Percentiles rank a stretch among this genome's conserved stretches.
Conservation (phyloP, 2,888 invertebrate genomes). For the Galerucella pusilla region DNA sequence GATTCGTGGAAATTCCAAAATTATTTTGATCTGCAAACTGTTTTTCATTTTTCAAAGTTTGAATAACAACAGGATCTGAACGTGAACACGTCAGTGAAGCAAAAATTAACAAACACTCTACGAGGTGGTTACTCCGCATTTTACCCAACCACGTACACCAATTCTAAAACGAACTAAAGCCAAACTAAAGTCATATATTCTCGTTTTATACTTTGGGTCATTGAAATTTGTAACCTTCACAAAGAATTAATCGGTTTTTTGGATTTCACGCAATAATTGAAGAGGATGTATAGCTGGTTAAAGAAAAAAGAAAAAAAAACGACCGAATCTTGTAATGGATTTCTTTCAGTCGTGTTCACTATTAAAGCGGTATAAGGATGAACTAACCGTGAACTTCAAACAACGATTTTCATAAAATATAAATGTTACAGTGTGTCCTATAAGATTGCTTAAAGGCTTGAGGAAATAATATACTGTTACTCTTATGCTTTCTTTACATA, state of each 20-base stretch:
- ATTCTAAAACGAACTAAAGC: slow-evolving; percentile 16
- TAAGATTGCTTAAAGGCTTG: neutral
- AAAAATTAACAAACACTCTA: slow-evolving; percentile 5
- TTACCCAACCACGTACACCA: neutral
- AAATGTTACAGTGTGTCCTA: neutral
- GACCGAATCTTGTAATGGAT: slow-evolving; percentile 4
- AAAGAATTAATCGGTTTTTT: slow-evolving; percentile 14
- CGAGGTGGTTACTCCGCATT: neutral
- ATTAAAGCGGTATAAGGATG: neutral
- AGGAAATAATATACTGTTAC: too few species aligned
- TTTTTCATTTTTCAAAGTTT: slow-evolving; percentile 9
- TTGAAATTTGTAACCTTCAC: slow-evolving; percentile 27
- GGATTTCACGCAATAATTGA: slow-evolving; percentile 18
- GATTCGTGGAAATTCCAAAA: slow-evolving; percentile 12
- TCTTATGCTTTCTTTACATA: too few species aligned
- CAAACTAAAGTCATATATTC: slow-evolving; percentile 13
- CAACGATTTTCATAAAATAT: neutral
- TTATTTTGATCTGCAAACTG: neutral
- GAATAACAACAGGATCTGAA: slow-evolving; percentile 9
- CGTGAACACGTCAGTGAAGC: neutral
- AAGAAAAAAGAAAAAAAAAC: slow-evolving; percentile 7
- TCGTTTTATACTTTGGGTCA: slow-evolving; percentile 31
- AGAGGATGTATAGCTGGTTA: slow-evolving; percentile 14
- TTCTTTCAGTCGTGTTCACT: slow-evolving; percentile 2
- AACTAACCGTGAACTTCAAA: slow-evolving; percentile 14